Evolutionary conservation across 2,888 invertebrate species (phyloP).

Genomic region (Platynereis dumerilii): DNA sequence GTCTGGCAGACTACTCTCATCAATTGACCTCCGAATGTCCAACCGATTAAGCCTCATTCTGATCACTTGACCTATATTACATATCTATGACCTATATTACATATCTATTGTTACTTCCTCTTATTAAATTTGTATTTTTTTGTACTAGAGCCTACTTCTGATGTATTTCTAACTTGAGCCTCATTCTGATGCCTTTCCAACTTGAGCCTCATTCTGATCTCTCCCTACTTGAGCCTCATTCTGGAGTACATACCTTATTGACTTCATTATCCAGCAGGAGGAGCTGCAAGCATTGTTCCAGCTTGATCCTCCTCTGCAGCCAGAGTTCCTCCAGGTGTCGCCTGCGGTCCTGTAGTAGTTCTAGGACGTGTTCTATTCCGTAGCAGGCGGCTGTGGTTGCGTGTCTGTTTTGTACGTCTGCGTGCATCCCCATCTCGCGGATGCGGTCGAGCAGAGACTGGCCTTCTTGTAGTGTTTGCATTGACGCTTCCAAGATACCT

Average conservation of each 20-base stretch:
- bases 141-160: too few species aligned
- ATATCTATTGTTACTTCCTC: too few species aligned
- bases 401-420: constrained; percentile 69
- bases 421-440: constrained; percentile 76
- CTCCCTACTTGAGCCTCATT: too few species aligned
- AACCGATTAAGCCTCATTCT: too few species aligned
- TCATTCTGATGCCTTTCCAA: too few species aligned
- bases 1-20: too few species aligned
- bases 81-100: too few species aligned
- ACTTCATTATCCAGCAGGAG: constrained; percentile 78
- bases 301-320: constrained; percentile 74
- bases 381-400: constrained; percentile 66
- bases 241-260: constrained; percentile 64
- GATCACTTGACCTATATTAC: too few species aligned
- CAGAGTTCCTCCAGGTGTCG: constrained; percentile 72
- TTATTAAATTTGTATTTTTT: too few species aligned
- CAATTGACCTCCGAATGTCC: too few species aligned
- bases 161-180: too few species aligned
- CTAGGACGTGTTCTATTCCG: constrained; percentile 65
- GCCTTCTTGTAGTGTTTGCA: constrained; percentile 82
- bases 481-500: constrained; percentile 76
- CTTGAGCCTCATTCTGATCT: too few species aligned
- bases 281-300: constrained; percentile 80
- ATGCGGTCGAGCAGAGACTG: constrained; percentile 77
- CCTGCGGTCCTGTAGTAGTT: constrained; percentile 71